Evolutionary conservation across 64 coral and sea anemone genomes (phyloP).

Genomic region (Porites australiensis): DNA sequence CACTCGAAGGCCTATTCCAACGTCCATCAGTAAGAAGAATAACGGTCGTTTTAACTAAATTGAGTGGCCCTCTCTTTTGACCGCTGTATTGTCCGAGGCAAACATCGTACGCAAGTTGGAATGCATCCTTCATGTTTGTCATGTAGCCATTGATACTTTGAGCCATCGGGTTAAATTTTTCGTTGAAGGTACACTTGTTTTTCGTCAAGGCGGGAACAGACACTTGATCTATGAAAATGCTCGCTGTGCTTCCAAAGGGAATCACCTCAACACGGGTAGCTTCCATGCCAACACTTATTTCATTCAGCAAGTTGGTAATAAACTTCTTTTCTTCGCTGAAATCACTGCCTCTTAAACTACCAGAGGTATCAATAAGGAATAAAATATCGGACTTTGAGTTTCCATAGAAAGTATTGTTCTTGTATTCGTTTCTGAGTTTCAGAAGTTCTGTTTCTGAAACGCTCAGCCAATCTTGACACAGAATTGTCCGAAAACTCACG

Average conservation of each 20-base stretch:
- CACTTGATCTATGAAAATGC: slow-evolving; percentile 64
- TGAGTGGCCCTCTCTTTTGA: slow-evolving; percentile 1
- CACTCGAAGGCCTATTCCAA: slow-evolving; percentile 46
- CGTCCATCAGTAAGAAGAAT: slow-evolving; percentile 78
- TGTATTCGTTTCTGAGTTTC: slow-evolving; percentile 57
- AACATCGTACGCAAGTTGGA: slow-evolving; percentile 44
- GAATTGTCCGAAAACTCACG: not conserved
- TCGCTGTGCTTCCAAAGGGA: slow-evolving; percentile 37
- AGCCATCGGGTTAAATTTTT: slow-evolving; percentile 14
- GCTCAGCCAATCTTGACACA: slow-evolving; percentile 56
- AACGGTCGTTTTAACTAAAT: slow-evolving; percentile 54
- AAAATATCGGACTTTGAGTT: slow-evolving; percentile 78
- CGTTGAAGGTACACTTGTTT: slow-evolving; percentile 87
- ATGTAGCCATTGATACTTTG: slow-evolving; percentile 11
- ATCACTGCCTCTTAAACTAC: slow-evolving; percentile 58
- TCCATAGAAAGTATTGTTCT: not conserved
- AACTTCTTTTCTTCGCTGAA: slow-evolving; percentile 83
- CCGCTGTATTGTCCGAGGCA: slow-evolving; percentile 16
- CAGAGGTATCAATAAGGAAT: slow-evolving; percentile 83
- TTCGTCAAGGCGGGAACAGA: slow-evolving; percentile 15
- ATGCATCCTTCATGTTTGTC: slow-evolving; percentile 81
- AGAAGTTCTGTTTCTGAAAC: slow-evolving; percentile 43
- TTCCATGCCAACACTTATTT: slow-evolving; percentile 62
- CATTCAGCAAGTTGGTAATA: slow-evolving; percentile 78
- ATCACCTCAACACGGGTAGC: slow-evolving; percentile 86